Evolutionary conservation across 2,113 vertebrate genomes (phyloP), one percentile per base, ranked within the genome.

Genomic region (Pseudois nayaur): DNA sequence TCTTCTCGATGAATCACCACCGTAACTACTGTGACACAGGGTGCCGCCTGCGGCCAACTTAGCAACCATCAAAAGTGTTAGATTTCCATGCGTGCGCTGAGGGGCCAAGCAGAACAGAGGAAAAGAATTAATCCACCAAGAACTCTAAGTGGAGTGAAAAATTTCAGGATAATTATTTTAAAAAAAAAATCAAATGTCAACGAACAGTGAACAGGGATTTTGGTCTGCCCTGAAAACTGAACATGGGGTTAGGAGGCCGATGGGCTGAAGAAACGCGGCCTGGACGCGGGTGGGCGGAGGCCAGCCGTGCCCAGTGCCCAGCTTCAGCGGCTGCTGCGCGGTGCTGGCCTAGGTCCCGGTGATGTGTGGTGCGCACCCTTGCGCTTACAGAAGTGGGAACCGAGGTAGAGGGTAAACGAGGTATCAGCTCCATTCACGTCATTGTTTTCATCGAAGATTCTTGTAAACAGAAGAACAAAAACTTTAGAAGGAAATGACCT

Each of bases 31-130:
- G 45, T 48, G 29, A 79, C 45, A 79, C 29, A 11, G 29, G 76
- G 29, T 5, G 5, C 8, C 8, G 1, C 76, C 17, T 7, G 10
- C 5, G 0, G 48, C 78, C 48, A 21, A 81, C 31, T 12, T 81
- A 33, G 21, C 76, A 17, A 31, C 45, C 45, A 31, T 52, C 48
- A 1, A n/a, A 81, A 23, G 78, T 7, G 31, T 31, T 21, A n/a
- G 31, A 33, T 14, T 15, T n/a, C 40, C n/a, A 2, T 0, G 17
- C 13, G 25, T 8, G 5, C 1, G 0, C 36, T 21, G 25, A 13
- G 17, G 10, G 5, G 21, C 27, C 43, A 76, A 3, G 1, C 25
- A 57, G 31, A 50, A 36, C 21, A 86, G 45, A 27, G 59, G 55
- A 3, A 45, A 52, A 54, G 50, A 90, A 9, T 86, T 6, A 71